phyloP scores from a whole-genome alignment of 1,140 invertebrate genomes.

The Eriocheir sinensis region DNA sequence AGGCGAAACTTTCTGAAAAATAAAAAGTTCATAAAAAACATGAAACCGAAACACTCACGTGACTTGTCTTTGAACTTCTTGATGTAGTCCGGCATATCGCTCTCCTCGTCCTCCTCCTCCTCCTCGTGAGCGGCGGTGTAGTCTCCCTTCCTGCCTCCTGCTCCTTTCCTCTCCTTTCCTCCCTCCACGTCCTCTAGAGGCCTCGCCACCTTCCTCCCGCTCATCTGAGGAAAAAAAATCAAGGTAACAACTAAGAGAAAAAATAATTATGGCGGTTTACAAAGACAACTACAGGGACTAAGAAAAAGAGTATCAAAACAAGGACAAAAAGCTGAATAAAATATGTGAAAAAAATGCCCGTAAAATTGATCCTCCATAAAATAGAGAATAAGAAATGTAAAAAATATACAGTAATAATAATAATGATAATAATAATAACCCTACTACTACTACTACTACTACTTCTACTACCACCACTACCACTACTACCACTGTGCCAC shows the following conservation, averaged over 20 bases:
- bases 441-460: no score
- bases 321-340: background rate
- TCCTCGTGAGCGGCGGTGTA: background rate
- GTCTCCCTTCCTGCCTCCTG: background rate
- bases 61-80: conserved; percentile 51
- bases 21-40: no score
- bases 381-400: background rate
- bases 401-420: background rate
- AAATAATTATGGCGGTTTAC: background rate
- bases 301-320: background rate
- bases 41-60: conserved; percentile 30
- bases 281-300: background rate
- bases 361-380: no score
- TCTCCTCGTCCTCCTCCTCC: conserved; percentile 37
- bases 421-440: no score
- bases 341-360: background rate
- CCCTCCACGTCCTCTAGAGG: background rate
- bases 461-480: no score
- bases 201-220: background rate
- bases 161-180: conserved; percentile 12
- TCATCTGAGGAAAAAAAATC: background rate
- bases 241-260: background rate
- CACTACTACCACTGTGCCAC: no score
- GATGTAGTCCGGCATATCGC: background rate
- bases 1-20: no score